These are phyloP conservation scores for Drosophila macrospina DNA, from an alignment of 2,888 invertebrate species.

Conservation along the genomic window DNA sequence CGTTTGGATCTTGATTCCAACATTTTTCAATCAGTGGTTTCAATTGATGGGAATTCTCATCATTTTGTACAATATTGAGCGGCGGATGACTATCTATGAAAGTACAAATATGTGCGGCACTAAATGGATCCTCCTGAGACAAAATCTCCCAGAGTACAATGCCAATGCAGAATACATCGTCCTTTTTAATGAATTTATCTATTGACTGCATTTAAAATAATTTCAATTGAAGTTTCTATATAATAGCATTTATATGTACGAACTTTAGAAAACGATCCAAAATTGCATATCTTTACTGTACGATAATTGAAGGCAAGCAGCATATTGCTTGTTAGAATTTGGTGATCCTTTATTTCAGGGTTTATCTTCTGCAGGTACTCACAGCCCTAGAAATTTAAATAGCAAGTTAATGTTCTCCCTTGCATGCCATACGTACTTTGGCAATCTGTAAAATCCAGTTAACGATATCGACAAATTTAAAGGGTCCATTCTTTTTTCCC, in stretches of 20 bases:
- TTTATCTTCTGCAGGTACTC: conserved; percentile 5
- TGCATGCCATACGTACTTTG: neutral
- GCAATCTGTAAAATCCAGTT: conserved; percentile 6
- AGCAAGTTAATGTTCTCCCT: neutral
- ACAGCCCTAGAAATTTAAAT: neutral
- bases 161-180: conserved; percentile 3
- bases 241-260: neutral
- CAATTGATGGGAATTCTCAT: neutral
- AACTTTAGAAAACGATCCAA: conserved; percentile 7
- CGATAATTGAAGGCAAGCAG: neutral
- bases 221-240: neutral
- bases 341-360: neutral
- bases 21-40: neutral
- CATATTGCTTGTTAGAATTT: neutral
- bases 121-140: neutral
- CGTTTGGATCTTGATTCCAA: conserved; percentile 1
- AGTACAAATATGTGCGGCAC: neutral
- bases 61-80: neutral
- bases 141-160: conserved; percentile 4
- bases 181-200: neutral
- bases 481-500: neutral
- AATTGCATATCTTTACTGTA: neutral
- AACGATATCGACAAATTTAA: neutral
- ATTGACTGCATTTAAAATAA: neutral
- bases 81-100: neutral